Conservation (phyloP, 2,113 vertebrate species). For the Sceloporus undulatus region DNA sequence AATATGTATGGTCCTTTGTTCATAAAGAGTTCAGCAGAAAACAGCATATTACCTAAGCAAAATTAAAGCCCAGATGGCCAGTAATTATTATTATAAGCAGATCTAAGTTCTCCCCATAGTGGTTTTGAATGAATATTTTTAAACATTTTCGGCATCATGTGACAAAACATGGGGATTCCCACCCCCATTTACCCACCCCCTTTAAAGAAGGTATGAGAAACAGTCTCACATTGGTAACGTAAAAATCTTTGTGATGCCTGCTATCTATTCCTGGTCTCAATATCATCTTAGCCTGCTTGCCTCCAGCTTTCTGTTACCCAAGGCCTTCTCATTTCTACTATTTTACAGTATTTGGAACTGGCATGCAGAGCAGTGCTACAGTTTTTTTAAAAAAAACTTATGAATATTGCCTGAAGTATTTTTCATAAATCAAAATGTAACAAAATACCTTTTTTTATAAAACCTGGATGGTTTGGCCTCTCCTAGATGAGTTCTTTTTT, state of each 20-base stretch:
- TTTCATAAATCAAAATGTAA: not conserved
- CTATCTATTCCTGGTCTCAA: no score
- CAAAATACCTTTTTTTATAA: not conserved
- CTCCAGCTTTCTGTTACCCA: not conserved
- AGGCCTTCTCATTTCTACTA: not conserved
- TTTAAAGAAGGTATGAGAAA: slow-evolving; percentile 11
- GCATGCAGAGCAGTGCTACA: not conserved
- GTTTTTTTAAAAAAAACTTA: not conserved
- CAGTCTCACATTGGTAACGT: not conserved
- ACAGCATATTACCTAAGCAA: slow-evolving; percentile 41
- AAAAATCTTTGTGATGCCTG: not conserved
- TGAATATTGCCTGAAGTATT: not conserved
- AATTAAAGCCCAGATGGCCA: slow-evolving; percentile 41
- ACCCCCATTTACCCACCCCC: not conserved
- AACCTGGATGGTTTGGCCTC: not conserved
- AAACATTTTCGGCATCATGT: slow-evolving; percentile 22
- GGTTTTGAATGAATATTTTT: slow-evolving; percentile 23
- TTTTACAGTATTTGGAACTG: not conserved
- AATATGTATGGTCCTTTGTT: slow-evolving; percentile 38
- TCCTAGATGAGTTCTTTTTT: not conserved
- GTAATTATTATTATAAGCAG: slow-evolving; percentile 38
- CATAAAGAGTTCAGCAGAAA: slow-evolving; percentile 42
- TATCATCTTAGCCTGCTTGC: not conserved
- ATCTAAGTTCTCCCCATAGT: slow-evolving; percentile 25
- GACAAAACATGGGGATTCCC: not conserved